These are phyloP conservation scores for Theristicus caerulescens DNA, from an alignment of 2,113 vertebrate species.

Conservation along the genomic window DNA sequence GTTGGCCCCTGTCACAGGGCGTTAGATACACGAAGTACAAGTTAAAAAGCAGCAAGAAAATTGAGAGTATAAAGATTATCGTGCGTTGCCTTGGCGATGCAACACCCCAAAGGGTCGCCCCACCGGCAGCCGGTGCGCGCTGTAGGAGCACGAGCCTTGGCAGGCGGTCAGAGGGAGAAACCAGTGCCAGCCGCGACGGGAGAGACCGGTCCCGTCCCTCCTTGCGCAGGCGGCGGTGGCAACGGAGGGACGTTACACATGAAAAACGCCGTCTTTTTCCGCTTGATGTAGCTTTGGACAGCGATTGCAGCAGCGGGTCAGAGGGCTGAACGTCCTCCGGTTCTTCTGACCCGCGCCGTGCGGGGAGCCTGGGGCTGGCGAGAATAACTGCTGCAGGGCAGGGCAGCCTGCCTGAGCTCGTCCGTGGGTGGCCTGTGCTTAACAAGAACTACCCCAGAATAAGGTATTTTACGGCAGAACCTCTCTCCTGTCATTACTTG, in stretches of 20 bases:
- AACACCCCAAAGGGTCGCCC: not conserved
- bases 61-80: not conserved
- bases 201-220: not conserved
- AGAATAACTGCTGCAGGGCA: not conserved
- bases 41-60: not conserved
- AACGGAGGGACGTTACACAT: rapidly evolving
- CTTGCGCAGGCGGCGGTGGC: not conserved
- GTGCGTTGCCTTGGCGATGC: not conserved
- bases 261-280: not conserved
- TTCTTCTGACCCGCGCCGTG: not conserved
- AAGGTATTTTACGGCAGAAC: not conserved
- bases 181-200: not conserved
- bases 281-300: not conserved
- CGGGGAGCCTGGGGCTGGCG: not conserved
- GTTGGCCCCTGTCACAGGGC: not conserved
- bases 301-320: rapidly evolving
- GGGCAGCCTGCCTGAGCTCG: not conserved
- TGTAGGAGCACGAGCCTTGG: not conserved
- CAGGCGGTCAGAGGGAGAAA: not conserved
- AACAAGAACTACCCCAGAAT: too few species aligned
- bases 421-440: not conserved
- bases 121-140: not conserved
- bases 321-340: too few species aligned
- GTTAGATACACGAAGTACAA: rapidly evolving
- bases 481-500: not conserved